These are phyloP conservation scores for Cerastoderma edule DNA, from an alignment of 2,888 invertebrate species.

Conservation along the genomic window DNA sequence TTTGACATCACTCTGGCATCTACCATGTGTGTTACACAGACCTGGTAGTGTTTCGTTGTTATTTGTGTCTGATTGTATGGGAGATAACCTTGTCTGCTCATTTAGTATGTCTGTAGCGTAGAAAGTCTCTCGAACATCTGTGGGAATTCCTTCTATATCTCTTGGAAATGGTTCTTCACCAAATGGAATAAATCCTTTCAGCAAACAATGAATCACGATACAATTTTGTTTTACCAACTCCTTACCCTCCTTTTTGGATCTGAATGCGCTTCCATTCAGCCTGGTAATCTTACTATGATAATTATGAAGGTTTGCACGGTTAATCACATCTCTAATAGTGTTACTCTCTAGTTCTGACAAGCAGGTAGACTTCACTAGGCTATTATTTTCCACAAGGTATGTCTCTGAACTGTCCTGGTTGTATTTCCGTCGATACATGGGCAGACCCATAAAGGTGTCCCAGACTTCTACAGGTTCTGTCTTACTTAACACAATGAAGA, in stretches of 20 bases:
- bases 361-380: slow-evolving; percentile 31
- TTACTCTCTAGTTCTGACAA: slow-evolving; percentile 30
- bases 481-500: slow-evolving; percentile 49
- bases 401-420: slow-evolving; percentile 45
- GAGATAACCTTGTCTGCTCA: no score
- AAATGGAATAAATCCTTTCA: slow-evolving; percentile 59
- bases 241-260: slow-evolving; percentile 45
- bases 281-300: slow-evolving; percentile 46
- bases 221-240: slow-evolving; percentile 40
- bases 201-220: slow-evolving; percentile 52
- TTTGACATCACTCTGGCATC: no score
- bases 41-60: no score
- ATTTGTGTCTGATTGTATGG: not conserved
- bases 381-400: slow-evolving; percentile 34
- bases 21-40: no score
- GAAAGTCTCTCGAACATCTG: slow-evolving; percentile 53
- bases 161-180: slow-evolving; percentile 54
- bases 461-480: slow-evolving; percentile 32
- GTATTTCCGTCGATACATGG: slow-evolving; percentile 44
- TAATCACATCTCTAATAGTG: slow-evolving; percentile 28
- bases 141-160: slow-evolving; percentile 46
- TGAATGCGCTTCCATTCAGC: slow-evolving; percentile 42
- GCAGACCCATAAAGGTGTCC: slow-evolving; percentile 52
- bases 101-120: no score
- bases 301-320: slow-evolving; percentile 26